Conservation (phyloP, 2,113 vertebrate species). For the Setophaga kirtlandii region DNA sequence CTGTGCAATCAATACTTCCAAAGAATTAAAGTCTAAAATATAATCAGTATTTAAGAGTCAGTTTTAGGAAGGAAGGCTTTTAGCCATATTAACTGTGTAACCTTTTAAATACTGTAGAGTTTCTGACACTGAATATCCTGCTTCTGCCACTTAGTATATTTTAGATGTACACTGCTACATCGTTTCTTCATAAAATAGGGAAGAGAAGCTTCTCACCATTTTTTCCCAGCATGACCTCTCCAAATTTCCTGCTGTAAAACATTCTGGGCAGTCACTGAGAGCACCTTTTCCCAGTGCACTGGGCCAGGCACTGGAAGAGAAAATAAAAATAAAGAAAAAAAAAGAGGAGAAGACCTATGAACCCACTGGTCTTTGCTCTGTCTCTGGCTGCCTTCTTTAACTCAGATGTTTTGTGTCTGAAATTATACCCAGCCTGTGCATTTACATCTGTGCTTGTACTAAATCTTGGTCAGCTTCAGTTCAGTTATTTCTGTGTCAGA, state of each 20-base stretch:
- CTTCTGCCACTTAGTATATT: neutral
- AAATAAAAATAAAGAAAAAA: neutral
- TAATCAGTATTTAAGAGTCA: neutral
- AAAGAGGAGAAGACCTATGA: neutral
- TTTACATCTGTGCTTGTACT: neutral
- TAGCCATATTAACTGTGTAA: neutral
- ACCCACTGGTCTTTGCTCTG: neutral
- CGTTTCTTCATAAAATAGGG: neutral
- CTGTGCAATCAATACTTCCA: neutral
- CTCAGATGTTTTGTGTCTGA: neutral
- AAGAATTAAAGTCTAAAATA: neutral
- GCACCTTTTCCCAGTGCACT: neutral
- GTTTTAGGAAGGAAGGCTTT: neutral
- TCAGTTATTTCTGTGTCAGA: neutral
- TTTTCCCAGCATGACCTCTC: neutral
- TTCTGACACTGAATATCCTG: neutral
- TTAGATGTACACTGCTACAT: neutral
- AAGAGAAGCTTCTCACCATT: neutral
- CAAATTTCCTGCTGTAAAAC: neutral
- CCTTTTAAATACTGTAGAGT: neutral
- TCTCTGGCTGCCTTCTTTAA: neutral
- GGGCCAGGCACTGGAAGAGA: neutral
- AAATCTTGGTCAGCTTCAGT: neutral
- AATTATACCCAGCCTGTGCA: neutral
- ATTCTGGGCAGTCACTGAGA: neutral